Conservation (phyloP, 2,113 vertebrate genomes). For the Labeo catla region DNA sequence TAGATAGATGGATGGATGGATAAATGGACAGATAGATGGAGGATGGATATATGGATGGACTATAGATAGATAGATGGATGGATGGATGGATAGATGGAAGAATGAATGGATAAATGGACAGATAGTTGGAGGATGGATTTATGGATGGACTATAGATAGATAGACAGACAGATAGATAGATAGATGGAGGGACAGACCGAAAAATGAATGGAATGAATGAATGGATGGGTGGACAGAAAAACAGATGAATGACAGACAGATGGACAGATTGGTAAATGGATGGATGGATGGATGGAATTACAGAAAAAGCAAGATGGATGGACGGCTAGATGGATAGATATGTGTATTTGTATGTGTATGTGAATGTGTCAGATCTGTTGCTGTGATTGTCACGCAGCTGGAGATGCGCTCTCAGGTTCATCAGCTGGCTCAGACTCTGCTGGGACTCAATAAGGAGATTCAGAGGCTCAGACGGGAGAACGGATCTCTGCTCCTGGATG, state of each 20-base stretch:
- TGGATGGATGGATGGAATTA: background rate
- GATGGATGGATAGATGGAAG: background rate
- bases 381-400: slow-evolving; percentile 68
- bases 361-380: slow-evolving; percentile 16
- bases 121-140: too few species aligned
- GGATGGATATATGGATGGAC: accelerated
- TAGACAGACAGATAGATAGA: background rate
- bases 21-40: background rate
- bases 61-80: background rate
- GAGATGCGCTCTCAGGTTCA: slow-evolving; percentile 88
- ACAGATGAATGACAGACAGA: background rate
- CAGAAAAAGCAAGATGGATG: too few species aligned
- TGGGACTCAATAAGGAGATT: slow-evolving; percentile 79
- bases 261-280: background rate
- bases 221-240: background rate
- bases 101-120: background rate
- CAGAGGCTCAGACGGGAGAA: slow-evolving; percentile 79
- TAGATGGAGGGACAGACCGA: background rate
- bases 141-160: background rate
- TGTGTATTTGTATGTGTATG: background rate
- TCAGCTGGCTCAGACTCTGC: slow-evolving; percentile 80
- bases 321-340: background rate
- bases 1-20: background rate
- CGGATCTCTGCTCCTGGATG: slow-evolving; percentile 51
- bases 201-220: background rate